A percentile compares a stretch with the other conserved stretches of the same genome.
These are phyloP conservation scores for Drosophila mayri DNA, from an alignment of 1,140 invertebrate species.

Conservation along the genomic window DNA sequence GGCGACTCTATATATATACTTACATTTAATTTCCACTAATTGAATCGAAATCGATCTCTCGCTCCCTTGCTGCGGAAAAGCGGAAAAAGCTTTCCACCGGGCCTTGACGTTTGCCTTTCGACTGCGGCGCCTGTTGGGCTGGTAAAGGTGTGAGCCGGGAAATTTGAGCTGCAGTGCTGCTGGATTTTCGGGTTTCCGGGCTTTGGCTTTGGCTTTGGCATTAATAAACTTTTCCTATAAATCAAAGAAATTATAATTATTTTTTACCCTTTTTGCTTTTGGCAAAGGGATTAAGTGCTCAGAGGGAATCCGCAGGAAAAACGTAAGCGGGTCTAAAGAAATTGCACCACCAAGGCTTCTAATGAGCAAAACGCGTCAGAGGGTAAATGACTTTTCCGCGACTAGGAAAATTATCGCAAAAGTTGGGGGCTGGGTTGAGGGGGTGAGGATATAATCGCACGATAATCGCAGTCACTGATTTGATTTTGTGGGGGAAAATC, in stretches of 20 bases:
- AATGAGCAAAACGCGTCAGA: slow-evolving; percentile 41
- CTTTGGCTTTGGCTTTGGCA: slow-evolving; percentile 46
- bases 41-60: slow-evolving; percentile 82
- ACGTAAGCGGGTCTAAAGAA: neutral
- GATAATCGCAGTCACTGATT: slow-evolving; percentile 25
- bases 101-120: slow-evolving; percentile 58
- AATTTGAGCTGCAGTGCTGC: slow-evolving; percentile 6
- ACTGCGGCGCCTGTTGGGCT: slow-evolving; percentile 14
- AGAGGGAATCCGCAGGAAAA: slow-evolving; percentile 22
- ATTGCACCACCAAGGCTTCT: slow-evolving; percentile 21
- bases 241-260: slow-evolving; percentile 78
- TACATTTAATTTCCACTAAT: slow-evolving; percentile 84
- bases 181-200: slow-evolving; percentile 8
- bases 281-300: slow-evolving; percentile 26
- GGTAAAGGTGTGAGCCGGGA: slow-evolving; percentile 18
- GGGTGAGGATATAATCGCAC: slow-evolving; percentile 5
- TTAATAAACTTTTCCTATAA: slow-evolving; percentile 81
- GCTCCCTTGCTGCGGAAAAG: slow-evolving; percentile 52
- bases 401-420: slow-evolving; percentile 25
- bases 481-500: neutral
- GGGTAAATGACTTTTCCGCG: slow-evolving; percentile 32
- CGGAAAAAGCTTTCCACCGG: slow-evolving; percentile 36
- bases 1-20: slow-evolving; percentile 63
- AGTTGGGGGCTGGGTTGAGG: neutral
- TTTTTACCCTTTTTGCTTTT: slow-evolving; percentile 28